Conservation (phyloP, 2,888 invertebrate genomes). For the Rhagonycha fulva region DNA sequence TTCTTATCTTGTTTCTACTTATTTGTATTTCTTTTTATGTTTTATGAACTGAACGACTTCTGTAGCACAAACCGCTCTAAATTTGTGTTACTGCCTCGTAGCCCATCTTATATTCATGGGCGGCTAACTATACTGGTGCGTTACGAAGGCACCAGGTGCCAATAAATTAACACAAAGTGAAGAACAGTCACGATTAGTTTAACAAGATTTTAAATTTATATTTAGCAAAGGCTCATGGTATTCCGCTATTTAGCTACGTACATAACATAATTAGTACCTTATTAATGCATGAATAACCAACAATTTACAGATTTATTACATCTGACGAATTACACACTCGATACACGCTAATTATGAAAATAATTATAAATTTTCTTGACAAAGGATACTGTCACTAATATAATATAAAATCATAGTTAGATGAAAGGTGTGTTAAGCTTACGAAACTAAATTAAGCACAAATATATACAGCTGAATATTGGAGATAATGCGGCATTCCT, state of each 20-base stretch:
- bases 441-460: not conserved
- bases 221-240: no score
- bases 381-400: not conserved
- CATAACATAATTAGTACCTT: not conserved
- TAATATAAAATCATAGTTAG: not conserved
- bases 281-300: not conserved
- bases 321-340: not conserved
- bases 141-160: no score
- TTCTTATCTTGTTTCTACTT: no score
- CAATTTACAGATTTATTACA: not conserved
- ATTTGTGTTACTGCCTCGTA: no score
- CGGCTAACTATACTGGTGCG: no score
- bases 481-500: not conserved
- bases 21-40: no score
- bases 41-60: no score
- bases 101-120: no score
- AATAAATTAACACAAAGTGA: no score
- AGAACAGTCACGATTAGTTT: no score
- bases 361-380: not conserved
- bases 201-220: no score
- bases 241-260: not conserved
- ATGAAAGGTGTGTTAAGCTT: not conserved
- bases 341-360: not conserved
- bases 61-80: no score
- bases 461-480: not conserved